Percentiles rank a stretch among this genome's conserved stretches.
Evolutionary conservation across 2,113 vertebrate genomes (phyloP).

Genomic region (Aplodontia rufa): DNA sequence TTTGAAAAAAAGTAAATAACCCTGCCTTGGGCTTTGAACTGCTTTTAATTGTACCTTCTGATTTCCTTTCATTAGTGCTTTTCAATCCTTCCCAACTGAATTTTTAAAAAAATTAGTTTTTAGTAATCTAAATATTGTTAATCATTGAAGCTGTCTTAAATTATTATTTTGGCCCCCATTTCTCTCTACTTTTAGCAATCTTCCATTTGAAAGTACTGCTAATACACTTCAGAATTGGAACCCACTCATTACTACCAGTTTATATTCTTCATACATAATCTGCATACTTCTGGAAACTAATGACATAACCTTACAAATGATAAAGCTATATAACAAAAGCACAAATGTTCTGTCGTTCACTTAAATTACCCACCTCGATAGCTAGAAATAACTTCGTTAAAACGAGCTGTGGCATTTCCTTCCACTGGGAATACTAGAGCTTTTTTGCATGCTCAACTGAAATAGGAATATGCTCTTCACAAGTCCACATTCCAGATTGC

Average conservation of each 20-base stretch:
- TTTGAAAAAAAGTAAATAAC: conserved; percentile 31
- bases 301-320: neutral
- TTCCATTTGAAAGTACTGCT: neutral
- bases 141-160: neutral
- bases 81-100: neutral
- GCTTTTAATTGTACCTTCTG: conserved; percentile 30
- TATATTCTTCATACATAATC: neutral
- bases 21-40: neutral
- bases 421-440: neutral
- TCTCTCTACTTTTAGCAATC: neutral
- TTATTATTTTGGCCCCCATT: neutral
- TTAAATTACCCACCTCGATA: neutral
- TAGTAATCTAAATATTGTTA: neutral
- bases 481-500: neutral
- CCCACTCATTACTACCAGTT: neutral
- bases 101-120: neutral
- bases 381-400: neutral
- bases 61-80: conserved; percentile 10
- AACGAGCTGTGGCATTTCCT: neutral
- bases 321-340: neutral
- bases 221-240: neutral
- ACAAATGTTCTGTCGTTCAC: neutral
- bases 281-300: neutral
- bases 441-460: neutral
- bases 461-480: neutral